A percentile compares a stretch with the other conserved stretches of the same genome.
Conservation (phyloP, 2,797 vertebrate genomes). For the Mastacembelus armatus region DNA sequence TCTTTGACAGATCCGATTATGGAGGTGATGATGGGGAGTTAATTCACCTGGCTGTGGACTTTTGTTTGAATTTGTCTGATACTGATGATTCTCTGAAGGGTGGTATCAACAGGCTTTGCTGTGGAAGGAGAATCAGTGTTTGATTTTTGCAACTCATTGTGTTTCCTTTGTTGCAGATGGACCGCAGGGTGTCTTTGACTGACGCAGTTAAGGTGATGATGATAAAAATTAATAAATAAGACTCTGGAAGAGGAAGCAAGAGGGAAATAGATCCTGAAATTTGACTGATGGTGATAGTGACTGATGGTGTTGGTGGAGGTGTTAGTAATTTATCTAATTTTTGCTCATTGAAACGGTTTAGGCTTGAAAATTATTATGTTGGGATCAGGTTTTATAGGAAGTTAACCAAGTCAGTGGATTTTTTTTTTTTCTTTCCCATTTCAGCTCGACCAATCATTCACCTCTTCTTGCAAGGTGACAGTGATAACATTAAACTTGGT, state of each 20-base stretch:
- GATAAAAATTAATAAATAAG: not conserved
- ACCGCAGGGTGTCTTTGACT: constrained; percentile 56
- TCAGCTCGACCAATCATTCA: constrained; percentile 57
- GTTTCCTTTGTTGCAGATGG: constrained; percentile 59
- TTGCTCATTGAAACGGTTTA: not conserved
- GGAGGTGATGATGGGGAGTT: constrained; percentile 24
- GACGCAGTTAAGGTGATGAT: constrained; percentile 56
- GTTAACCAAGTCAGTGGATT: not conserved
- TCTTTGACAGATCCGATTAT: constrained; percentile 33
- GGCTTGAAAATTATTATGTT: not conserved
- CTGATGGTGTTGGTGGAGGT: not conserved
- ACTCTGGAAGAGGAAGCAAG: not conserved
- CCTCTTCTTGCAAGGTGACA: constrained; percentile 49
- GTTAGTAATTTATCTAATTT: not conserved
- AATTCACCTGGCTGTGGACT: not conserved
- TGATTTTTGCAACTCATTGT: not conserved
- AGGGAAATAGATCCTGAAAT: not conserved
- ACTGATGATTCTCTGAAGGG: too few relatives aligned
- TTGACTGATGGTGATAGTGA: not conserved
- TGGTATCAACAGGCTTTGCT: too few relatives aligned
- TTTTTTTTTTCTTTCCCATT: constrained; percentile 43
- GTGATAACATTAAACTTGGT: not conserved
- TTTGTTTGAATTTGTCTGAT: too few relatives aligned
- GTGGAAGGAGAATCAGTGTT: not conserved
- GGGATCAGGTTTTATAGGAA: not conserved